A percentile compares a stretch with the other conserved stretches of the same genome.
Evolutionary conservation across 2,888 invertebrate genomes (phyloP).

Genomic region (Mechanitis messenoides): DNA sequence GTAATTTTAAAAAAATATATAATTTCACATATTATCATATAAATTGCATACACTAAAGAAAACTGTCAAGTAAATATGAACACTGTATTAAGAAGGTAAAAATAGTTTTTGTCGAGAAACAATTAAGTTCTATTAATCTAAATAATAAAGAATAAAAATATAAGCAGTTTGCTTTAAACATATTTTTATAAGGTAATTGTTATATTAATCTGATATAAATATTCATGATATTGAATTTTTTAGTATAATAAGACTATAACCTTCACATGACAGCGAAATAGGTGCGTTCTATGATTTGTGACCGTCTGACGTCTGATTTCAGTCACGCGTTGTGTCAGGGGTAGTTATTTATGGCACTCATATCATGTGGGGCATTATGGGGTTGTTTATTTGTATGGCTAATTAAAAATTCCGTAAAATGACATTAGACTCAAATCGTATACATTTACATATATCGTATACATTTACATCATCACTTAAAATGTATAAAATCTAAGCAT

Average conservation of each 20-base stretch:
- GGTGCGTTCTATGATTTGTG: constrained; percentile 60
- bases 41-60: constrained; percentile 57
- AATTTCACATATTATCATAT: constrained; percentile 68
- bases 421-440: constrained; percentile 7
- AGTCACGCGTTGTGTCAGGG: constrained; percentile 61
- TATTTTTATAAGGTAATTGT: too few relatives aligned
- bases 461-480: too few relatives aligned
- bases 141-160: too few relatives aligned
- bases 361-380: constrained; percentile 34
- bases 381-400: constrained; percentile 35
- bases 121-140: too few relatives aligned
- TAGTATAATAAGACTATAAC: constrained; percentile 28
- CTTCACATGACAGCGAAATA: constrained; percentile 31
- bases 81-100: too few relatives aligned
- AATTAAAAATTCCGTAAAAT: constrained; percentile 19
- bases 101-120: too few relatives aligned
- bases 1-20: constrained; percentile 34
- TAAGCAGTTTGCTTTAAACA: too few relatives aligned
- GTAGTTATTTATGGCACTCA: constrained; percentile 54
- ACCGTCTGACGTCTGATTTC: constrained; percentile 65
- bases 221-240: too few relatives aligned
- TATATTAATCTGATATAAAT: too few relatives aligned
- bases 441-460: too few relatives aligned
- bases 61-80: constrained; percentile 35
- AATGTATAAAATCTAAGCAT: too few relatives aligned